phyloP scores from a whole-genome alignment of 2,113 vertebrate species.

The Pomatorhinus ruficollis region DNA sequence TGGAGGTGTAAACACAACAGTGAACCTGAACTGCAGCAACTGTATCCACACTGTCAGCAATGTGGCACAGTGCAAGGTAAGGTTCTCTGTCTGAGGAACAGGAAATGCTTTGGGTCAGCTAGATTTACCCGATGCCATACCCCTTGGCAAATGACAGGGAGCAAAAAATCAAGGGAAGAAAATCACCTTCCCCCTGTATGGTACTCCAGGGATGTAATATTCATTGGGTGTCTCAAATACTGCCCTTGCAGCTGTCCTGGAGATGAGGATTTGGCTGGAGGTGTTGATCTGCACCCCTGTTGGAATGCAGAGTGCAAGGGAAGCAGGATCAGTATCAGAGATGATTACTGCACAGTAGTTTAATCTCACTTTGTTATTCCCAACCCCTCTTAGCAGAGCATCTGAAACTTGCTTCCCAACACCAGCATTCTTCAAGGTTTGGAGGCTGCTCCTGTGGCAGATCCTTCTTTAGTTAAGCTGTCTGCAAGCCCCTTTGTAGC shows the following conservation, averaged over 20 bases:
- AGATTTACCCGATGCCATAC: background rate
- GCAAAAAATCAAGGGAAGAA: background rate
- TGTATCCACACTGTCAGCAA: background rate
- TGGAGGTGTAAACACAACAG: background rate
- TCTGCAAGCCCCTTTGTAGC: background rate
- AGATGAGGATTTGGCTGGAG: conserved; percentile 46
- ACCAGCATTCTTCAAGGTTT: background rate
- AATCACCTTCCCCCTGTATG: conserved; percentile 70
- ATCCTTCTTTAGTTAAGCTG: background rate
- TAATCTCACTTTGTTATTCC: background rate
- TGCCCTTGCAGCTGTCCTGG: conserved; percentile 37
- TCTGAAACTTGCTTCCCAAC: background rate
- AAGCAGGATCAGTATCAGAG: background rate
- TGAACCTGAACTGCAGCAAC: background rate
- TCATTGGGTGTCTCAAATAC: conserved; percentile 58
- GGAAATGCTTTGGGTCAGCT: background rate
- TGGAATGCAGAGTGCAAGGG: background rate
- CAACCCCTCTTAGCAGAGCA: background rate
- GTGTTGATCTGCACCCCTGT: conserved; percentile 56
- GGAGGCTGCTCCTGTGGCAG: background rate
- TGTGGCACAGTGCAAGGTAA: background rate
- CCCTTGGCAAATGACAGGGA: background rate
- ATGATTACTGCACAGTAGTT: background rate
- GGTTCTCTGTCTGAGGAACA: background rate
- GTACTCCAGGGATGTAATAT: conserved; percentile 70